Evolutionary conservation across 2,113 vertebrate genomes (phyloP).

Genomic region (Lepus americanus): DNA sequence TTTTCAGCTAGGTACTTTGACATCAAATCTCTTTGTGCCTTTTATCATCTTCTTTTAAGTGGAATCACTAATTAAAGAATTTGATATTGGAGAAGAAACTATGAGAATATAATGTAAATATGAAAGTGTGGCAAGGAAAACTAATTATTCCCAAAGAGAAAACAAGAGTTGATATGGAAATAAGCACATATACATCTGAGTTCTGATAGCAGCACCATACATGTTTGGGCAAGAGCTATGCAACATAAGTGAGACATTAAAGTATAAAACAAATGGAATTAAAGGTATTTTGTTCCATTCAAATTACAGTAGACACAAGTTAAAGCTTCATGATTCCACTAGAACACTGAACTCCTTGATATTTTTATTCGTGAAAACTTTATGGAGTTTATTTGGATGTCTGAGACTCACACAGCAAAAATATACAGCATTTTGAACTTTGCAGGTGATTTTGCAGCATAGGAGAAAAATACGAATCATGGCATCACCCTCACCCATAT

Average conservation of each 20-base stretch:
- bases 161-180: constrained; percentile 17
- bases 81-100: constrained; percentile 50
- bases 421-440: background rate
- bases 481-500: background rate
- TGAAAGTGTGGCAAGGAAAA: constrained; percentile 24
- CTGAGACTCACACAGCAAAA: background rate
- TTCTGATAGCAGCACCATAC: background rate
- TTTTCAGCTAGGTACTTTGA: constrained; percentile 60
- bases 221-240: background rate
- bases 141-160: constrained; percentile 64
- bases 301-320: background rate
- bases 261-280: constrained; percentile 31
- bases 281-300: background rate
- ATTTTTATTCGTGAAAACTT: background rate
- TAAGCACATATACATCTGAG: background rate
- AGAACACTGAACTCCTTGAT: background rate
- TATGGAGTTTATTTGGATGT: background rate
- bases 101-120: background rate
- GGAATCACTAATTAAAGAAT: constrained; percentile 42
- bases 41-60: constrained; percentile 31
- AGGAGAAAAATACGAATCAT: background rate
- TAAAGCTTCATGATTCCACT: background rate
- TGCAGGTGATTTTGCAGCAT: background rate
- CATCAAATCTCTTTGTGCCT: constrained; percentile 21
- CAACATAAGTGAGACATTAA: background rate